Percentiles rank a stretch among this genome's conserved stretches.
These are phyloP conservation scores for Muscicapa comitata DNA, from an alignment of 2,797 vertebrate species.

Conservation along the genomic window DNA sequence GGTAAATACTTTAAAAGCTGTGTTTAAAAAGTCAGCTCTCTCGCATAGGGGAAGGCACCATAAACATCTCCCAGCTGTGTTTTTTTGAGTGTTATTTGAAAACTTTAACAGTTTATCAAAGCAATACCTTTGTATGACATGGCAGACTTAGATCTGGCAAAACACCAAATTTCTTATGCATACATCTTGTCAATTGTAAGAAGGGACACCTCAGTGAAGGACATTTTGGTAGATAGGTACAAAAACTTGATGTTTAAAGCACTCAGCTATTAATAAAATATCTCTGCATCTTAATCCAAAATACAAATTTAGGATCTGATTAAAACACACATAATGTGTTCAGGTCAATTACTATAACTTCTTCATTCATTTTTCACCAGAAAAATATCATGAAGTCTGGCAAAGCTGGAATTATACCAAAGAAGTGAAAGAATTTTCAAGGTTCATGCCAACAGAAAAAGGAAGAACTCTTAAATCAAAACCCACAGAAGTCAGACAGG, in stretches of 20 bases:
- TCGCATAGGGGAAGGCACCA: constrained; percentile 16
- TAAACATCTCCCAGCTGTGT: constrained; percentile 39
- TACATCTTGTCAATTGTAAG: neutral
- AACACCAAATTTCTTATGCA: neutral
- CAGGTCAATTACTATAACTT: neutral
- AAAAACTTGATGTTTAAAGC: neutral
- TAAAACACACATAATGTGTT: neutral
- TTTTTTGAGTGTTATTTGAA: constrained; percentile 24
- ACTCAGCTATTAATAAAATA: neutral
- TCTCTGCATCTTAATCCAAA: neutral
- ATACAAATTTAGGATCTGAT: neutral
- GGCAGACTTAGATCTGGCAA: neutral
- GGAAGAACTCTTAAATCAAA: constrained; percentile 34
- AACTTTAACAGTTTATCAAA: constrained; percentile 33
- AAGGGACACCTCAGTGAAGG: neutral
- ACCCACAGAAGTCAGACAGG: constrained; percentile 24
- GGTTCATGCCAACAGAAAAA: neutral
- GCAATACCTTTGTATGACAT: neutral
- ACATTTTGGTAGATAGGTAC: neutral
- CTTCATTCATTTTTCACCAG: neutral
- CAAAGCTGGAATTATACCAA: neutral
- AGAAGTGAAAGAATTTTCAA: neutral
- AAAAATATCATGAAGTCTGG: neutral
- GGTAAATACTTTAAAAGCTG: constrained; percentile 44
- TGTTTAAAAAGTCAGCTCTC: constrained; percentile 11